These are phyloP conservation scores for Bugulina stolonifera DNA, from an alignment of 2,888 invertebrate genomes.

Conservation along the genomic window DNA sequence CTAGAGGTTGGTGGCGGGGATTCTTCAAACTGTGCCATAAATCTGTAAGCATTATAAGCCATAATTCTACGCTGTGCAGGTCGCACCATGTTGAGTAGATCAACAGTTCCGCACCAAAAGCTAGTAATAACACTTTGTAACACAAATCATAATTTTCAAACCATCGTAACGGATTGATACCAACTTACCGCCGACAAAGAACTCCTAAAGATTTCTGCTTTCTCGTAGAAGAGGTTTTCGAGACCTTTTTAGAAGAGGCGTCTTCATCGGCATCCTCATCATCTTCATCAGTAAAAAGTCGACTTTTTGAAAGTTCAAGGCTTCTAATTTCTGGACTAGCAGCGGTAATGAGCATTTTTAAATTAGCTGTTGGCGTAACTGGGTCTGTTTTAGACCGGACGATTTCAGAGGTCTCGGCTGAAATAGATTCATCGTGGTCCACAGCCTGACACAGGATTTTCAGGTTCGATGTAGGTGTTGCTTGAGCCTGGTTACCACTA, in stretches of 20 bases:
- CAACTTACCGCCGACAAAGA: conserved; percentile 46
- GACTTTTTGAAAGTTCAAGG: conserved; percentile 30
- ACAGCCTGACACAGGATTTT: conserved; percentile 18
- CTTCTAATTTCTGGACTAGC: conserved; percentile 55
- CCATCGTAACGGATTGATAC: too few species aligned
- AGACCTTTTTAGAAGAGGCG: background rate
- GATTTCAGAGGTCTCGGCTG: background rate
- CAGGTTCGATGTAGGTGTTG: conserved; percentile 18
- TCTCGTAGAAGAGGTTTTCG: conserved; percentile 31
- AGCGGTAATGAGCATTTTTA: conserved; percentile 64
- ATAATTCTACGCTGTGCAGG: too few species aligned
- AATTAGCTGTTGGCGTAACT: conserved; percentile 65
- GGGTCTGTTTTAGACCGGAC: conserved; percentile 35
- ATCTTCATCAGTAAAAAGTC: conserved; percentile 22
- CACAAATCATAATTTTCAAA: too few species aligned
- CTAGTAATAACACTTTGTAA: too few species aligned
- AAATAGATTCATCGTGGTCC: conserved; percentile 12
- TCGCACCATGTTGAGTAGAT: too few species aligned
- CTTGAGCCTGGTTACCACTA: background rate
- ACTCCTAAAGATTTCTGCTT: conserved; percentile 51
- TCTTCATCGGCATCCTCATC: conserved; percentile 21
- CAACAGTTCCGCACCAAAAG: too few species aligned
- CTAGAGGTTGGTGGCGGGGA: conserved; percentile 51
- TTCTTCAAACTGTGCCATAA: conserved; percentile 44
- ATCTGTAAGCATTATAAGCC: conserved; percentile 29